A percentile compares a stretch with the other conserved stretches of the same genome.
Conservation (phyloP, 1,140 invertebrate genomes). For the Coptotermes formosanus region DNA sequence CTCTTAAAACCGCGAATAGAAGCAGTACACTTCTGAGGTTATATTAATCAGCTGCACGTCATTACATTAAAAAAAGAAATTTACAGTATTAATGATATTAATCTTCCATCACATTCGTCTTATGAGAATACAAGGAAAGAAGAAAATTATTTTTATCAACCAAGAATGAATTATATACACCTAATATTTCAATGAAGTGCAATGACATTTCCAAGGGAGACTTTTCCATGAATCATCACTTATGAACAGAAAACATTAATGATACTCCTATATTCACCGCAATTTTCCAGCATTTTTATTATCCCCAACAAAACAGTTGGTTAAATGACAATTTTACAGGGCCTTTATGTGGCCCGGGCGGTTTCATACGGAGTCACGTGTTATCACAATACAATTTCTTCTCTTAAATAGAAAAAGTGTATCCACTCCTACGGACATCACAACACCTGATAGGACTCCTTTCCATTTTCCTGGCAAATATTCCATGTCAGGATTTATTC, state of each 20-base stretch:
- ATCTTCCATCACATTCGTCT: background rate
- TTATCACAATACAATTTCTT: slow-evolving; percentile 12
- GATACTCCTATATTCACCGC: slow-evolving; percentile 6
- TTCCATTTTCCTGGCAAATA: background rate
- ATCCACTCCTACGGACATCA: slow-evolving; percentile 5
- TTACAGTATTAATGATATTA: slow-evolving; percentile 16
- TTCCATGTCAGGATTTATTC: background rate
- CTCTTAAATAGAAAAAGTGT: slow-evolving; percentile 12
- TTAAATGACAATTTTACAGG: background rate
- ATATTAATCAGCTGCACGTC: slow-evolving; percentile 4
- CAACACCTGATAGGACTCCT: background rate
- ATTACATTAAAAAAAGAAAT: slow-evolving; percentile 11
- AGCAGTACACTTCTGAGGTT: slow-evolving; percentile 9
- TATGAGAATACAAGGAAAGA: slow-evolving; percentile 8
- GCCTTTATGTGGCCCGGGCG: background rate
- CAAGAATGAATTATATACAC: slow-evolving; percentile 17
- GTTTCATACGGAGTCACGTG: background rate
- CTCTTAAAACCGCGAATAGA: slow-evolving; percentile 5
- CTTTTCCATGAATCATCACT: slow-evolving; percentile 7
- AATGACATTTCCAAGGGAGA: background rate
- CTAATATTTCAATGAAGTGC: slow-evolving; percentile 2
- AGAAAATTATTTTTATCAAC: slow-evolving; percentile 1
- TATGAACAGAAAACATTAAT: slow-evolving; percentile 17
- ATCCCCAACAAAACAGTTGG: background rate
- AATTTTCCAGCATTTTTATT: background rate